These are phyloP conservation scores for Grallaria varia DNA, from an alignment of 2,113 vertebrate species.

Conservation along the genomic window DNA sequence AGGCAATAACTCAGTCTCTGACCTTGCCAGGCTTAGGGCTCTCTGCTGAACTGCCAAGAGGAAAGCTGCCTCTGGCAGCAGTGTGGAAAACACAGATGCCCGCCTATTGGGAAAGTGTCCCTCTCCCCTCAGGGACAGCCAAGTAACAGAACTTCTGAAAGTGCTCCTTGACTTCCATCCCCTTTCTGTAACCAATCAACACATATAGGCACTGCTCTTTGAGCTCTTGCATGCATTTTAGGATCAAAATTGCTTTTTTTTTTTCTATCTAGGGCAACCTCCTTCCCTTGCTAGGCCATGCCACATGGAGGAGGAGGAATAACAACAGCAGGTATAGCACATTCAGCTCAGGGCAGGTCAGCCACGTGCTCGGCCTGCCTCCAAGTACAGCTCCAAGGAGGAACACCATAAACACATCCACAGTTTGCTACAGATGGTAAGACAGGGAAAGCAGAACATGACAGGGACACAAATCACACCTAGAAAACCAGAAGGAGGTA, in stretches of 20 bases:
- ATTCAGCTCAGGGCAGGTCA: conserved; percentile 36
- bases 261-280: conserved; percentile 16
- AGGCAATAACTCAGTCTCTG: background rate
- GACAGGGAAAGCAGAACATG: background rate
- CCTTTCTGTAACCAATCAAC: background rate
- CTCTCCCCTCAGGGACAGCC: background rate
- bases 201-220: background rate
- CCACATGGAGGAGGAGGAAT: conserved; percentile 3
- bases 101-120: background rate
- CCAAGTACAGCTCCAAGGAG: conserved; percentile 37
- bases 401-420: background rate
- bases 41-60: background rate
- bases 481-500: background rate
- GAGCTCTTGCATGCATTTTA: background rate
- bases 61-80: background rate
- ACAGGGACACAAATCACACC: background rate
- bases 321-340: conserved; percentile 45
- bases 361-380: background rate
- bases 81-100: background rate
- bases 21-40: background rate
- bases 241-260: background rate
- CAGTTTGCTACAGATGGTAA: background rate
- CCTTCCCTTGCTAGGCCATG: background rate
- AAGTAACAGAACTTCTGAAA: background rate
- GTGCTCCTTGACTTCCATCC: background rate